Evolutionary conservation across 2,797 vertebrate genomes (phyloP), one percentile per base, ranked within the genome.

Genomic region (Cottoperca gobio): DNA sequence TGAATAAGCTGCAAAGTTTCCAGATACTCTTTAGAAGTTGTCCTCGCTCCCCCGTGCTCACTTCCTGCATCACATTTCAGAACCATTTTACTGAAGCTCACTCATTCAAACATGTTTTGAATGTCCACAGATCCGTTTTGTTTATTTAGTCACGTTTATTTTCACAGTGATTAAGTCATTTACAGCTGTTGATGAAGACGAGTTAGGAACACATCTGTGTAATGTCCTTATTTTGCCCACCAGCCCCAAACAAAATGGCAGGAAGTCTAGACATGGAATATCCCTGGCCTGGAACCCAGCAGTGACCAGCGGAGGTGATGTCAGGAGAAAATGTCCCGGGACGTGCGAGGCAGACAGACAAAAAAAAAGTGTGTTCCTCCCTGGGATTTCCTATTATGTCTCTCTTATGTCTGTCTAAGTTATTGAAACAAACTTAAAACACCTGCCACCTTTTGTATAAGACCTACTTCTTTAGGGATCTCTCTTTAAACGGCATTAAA

Each of bases 251-350:
- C 71, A 83, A 85, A 89, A 86, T 71, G 50, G 23, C 84, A 91
- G 89, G 91, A 93, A 89, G 76, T 81, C 74, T 82, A 82, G 86
- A 80, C 72, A 28, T 73, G 72, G 82, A 89, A 84, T 88, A 91
- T 84, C 80, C 83, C 74, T 82, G 80, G 55, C 83, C 13, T 2
- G 70, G 79, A 85, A 87, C 84, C 81, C 76, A 65, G 82, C 70
- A 49, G 26, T 84, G 87, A 85, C 76, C 79, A 73, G 73, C 81
- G 89, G 86, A 89, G 62, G 64, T 91, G 89, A 93, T 89, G 75
- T 90, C 88, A 91, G 75, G 64, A 84, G 46, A 84, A 78, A 81
- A 78, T 77, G 78, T 83, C 75, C 78, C 43, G 11, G 76, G 70
- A 73, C 21, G 69, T 70, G 76, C 2, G 28, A 64, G 45, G 59